Base-by-base conservation (phyloP, 37 sponge, comb jelly and placozoan species). In the Eunapius fragilis region DNA sequence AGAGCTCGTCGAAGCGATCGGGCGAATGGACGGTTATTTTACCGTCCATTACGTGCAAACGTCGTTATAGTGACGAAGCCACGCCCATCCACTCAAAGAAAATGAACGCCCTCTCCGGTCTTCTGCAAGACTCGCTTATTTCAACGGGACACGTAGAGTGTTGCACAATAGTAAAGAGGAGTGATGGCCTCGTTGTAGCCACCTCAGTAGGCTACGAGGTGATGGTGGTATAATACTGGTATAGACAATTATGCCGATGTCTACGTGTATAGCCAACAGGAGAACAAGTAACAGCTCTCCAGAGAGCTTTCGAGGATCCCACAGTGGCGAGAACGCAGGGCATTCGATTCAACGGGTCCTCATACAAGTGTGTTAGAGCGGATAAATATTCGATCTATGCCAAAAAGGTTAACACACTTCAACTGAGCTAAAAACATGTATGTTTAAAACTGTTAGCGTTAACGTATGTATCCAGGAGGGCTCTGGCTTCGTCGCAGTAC, bases 71-170 rank as follows among this genome's bases (percentile, higher is more conserved):
- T 10, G 48, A 84, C 68, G 74, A 32, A 4, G n/a, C 74, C 47
- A 47, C 34, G 71, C 33, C 36, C 38, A 37, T n/a, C n/a, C n/a
- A n/a, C n/a, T n/a, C 27, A 73, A 41, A 6, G 6, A 31, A 83
- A 33, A 58, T 75, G 37, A 38, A 34, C n/a, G 26, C 12, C 47
- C 25, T 85, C 22, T 67, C 31, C 14, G 28, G 47, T 19, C 87
- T 98, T 17, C 31, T 98, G 3, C 92, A 92, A 37, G 90, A 93
- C n/a, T 77, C 81, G 3, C 85, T 98, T 25, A 58, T 94, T 19
- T 90, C 86, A 22, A 91, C 94, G 2, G 92, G 91, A 30, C 96
- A 98, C 77, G 96, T 98, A 68, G 93, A 98, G 76, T 92, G 82
- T 36, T 85, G 87, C n/a, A 88, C 96, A 48, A 69, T 98, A 7